Conservation (phyloP, 2,113 vertebrate species). For the Helogale parvula region DNA sequence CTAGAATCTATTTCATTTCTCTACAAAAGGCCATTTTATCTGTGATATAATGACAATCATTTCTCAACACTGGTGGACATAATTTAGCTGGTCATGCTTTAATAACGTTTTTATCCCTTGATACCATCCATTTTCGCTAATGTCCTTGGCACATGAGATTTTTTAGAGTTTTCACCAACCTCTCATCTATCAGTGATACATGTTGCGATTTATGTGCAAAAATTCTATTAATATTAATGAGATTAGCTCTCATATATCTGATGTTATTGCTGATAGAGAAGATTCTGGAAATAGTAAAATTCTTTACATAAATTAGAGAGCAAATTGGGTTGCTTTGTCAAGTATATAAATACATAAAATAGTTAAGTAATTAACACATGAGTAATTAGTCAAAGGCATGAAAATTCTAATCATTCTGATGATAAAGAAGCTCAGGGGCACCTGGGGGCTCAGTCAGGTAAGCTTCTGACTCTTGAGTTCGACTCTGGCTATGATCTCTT, state of each 20-base stretch:
- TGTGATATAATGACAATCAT: slow-evolving; percentile 44
- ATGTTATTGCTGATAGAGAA: slow-evolving; percentile 49
- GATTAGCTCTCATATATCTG: slow-evolving; percentile 66
- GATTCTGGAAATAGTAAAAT: slow-evolving; percentile 65
- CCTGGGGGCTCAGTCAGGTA: no score
- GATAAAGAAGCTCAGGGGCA: slow-evolving; percentile 12
- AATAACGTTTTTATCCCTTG: slow-evolving; percentile 36
- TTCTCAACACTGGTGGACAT: slow-evolving; percentile 2
- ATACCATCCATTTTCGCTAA: slow-evolving; percentile 30
- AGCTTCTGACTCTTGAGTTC: no score
- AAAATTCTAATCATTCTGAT: slow-evolving; percentile 56
- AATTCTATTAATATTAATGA: slow-evolving; percentile 63
- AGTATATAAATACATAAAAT: slow-evolving; percentile 59
- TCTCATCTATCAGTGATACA: slow-evolving; percentile 23
- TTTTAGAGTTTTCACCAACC: slow-evolving; percentile 50
- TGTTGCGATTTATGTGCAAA: slow-evolving; percentile 48
- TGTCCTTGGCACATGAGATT: slow-evolving; percentile 8
- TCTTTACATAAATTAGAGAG: slow-evolving; percentile 60
- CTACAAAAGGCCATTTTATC: background rate
- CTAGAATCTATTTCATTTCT: background rate
- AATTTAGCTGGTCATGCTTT: slow-evolving; percentile 60
- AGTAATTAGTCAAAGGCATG: slow-evolving; percentile 54
- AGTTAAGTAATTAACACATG: slow-evolving; percentile 48
- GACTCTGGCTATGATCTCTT: no score
- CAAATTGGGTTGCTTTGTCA: slow-evolving; percentile 52